These are phyloP conservation scores for Aratinga solstitialis DNA, from an alignment of 2,797 vertebrate genomes.

Conservation along the genomic window DNA sequence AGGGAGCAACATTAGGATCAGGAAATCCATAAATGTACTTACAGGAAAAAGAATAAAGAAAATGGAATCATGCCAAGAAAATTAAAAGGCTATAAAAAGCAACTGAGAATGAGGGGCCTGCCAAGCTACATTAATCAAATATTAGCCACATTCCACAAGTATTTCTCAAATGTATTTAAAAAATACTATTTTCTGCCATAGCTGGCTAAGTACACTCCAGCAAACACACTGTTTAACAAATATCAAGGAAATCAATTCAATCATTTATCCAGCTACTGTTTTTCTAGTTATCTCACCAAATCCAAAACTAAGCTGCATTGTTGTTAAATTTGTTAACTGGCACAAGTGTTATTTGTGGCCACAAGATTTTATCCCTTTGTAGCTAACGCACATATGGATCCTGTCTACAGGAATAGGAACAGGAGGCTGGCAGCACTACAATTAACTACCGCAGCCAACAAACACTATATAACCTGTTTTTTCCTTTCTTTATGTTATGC, in stretches of 20 bases:
- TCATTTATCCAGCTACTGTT: not conserved
- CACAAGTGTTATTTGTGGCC: not conserved
- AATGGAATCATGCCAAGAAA: not conserved
- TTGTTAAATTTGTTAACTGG: not conserved
- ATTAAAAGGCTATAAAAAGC: constrained; percentile 17
- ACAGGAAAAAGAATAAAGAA: not conserved
- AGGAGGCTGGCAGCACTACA: not conserved
- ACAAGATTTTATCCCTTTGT: not conserved
- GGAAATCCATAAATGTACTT: not conserved
- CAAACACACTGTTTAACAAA: not conserved
- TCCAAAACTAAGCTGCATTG: not conserved
- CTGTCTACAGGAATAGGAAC: not conserved
- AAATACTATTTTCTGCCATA: not conserved
- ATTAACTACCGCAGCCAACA: not conserved
- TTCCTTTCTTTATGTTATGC: not conserved
- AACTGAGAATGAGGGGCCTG: not conserved
- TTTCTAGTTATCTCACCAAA: not conserved
- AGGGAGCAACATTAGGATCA: not conserved
- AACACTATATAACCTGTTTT: not conserved
- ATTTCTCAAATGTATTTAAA: not conserved
- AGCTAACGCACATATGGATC: not conserved
- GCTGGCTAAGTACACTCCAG: not conserved
- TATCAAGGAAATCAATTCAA: not conserved
- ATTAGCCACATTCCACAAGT: not conserved
- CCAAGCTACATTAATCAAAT: not conserved